phyloP scores from a whole-genome alignment of 1,140 invertebrate species.

The Drosophila baimaii region DNA sequence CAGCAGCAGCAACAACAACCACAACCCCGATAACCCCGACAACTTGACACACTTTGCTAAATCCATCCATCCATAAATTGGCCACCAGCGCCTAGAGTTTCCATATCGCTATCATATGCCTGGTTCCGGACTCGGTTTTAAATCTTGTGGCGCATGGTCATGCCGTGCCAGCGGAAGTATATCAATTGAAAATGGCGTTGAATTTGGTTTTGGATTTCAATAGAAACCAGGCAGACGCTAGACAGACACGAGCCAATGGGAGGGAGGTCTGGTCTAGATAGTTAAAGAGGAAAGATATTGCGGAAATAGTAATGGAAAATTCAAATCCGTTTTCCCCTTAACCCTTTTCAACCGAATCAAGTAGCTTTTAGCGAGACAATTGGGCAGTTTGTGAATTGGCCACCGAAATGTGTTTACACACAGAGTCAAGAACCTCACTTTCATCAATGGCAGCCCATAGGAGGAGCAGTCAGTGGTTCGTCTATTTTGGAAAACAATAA shows the following conservation, averaged over 20 bases:
- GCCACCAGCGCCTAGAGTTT: constrained; percentile 50
- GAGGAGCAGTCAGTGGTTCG: constrained; percentile 14
- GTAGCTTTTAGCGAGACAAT: constrained; percentile 55
- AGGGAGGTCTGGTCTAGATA: background rate
- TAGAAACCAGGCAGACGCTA: constrained; percentile 2
- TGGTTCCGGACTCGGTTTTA: constrained; percentile 55
- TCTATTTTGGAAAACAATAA: constrained; percentile 14
- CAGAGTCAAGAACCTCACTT: constrained; percentile 51
- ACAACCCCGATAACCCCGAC: too few relatives aligned
- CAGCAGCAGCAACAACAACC: constrained; percentile 43
- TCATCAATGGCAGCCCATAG: constrained; percentile 54
- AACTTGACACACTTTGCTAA: constrained; percentile 77
- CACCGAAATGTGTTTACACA: constrained; percentile 61
- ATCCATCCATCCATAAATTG: constrained; percentile 33
- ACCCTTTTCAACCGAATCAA: constrained; percentile 35
- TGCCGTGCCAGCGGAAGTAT: constrained; percentile 62
- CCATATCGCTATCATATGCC: constrained; percentile 42
- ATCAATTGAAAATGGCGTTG: constrained; percentile 75
- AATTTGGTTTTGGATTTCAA: constrained; percentile 71
- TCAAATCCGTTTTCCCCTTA: background rate
- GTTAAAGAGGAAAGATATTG: background rate
- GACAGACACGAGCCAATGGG: constrained; percentile 61
- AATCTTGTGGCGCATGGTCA: constrained; percentile 55
- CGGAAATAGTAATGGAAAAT: background rate
- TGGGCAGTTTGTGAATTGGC: constrained; percentile 55